Percentiles rank a stretch among this genome's conserved stretches.
These are phyloP conservation scores for Acleris laterana DNA, from an alignment of 2,888 invertebrate genomes.

Conservation along the genomic window DNA sequence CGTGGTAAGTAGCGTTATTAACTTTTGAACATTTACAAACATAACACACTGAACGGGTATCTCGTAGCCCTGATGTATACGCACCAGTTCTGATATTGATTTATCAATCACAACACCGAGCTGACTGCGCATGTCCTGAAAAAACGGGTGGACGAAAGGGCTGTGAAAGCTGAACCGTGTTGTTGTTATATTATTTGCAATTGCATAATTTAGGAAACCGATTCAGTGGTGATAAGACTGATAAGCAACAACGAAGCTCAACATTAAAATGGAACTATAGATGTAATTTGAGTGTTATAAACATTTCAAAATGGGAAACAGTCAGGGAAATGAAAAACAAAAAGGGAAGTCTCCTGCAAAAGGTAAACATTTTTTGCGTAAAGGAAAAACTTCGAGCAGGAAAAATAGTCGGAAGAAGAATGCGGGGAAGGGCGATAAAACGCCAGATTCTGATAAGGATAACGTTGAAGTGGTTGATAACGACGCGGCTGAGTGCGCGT, in stretches of 20 bases:
- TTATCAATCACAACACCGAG: slow-evolving; percentile 17
- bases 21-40: neutral
- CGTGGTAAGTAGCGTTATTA: too few species aligned
- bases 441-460: slow-evolving; percentile 80
- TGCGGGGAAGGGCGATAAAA: slow-evolving; percentile 74
- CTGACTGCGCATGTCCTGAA: slow-evolving; percentile 40
- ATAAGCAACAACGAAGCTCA: slow-evolving; percentile 7
- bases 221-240: too few species aligned
- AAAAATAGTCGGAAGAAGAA: slow-evolving; percentile 73
- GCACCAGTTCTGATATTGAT: slow-evolving; percentile 25
- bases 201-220: too few species aligned
- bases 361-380: slow-evolving; percentile 83
- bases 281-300: neutral
- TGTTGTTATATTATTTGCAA: slow-evolving; percentile 33
- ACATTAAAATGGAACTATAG: neutral
- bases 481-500: slow-evolving; percentile 78
- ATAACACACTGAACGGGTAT: neutral
- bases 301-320: slow-evolving; percentile 77
- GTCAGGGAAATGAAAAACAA: slow-evolving; percentile 80
- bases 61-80: neutral
- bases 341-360: slow-evolving; percentile 83
- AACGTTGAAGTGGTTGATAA: slow-evolving; percentile 77
- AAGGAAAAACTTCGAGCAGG: slow-evolving; percentile 70
- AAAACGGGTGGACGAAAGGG: slow-evolving; percentile 42
- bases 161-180: slow-evolving; percentile 57